Percentiles rank a stretch among this genome's conserved stretches.
Conservation (phyloP, 2,888 invertebrate genomes). For the Nasonia oneida region DNA sequence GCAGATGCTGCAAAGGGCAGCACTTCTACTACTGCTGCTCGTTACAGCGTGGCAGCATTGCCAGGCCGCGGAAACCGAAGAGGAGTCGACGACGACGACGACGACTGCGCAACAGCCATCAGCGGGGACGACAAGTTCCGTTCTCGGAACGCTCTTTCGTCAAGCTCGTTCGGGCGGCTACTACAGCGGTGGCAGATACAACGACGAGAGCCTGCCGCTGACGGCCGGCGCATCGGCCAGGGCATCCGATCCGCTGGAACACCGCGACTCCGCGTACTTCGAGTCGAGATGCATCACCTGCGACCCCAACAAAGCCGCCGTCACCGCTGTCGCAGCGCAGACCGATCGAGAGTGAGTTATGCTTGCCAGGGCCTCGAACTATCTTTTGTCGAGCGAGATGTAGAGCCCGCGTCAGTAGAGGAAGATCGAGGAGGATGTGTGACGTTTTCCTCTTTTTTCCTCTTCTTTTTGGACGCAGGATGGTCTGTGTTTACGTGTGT, state of each 20-base stretch:
- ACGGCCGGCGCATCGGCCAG: constrained; percentile 68
- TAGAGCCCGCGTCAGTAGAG: not conserved
- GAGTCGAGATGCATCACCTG: constrained; percentile 75
- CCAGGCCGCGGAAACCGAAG: not conserved
- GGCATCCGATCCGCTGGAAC: constrained; percentile 62
- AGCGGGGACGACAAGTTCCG: constrained; percentile 62
- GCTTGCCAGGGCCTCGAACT: not conserved
- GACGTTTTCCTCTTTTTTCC: not conserved
- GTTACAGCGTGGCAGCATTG: not conserved
- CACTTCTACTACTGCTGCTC: constrained; percentile 24
- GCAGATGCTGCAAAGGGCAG: constrained; percentile 34
- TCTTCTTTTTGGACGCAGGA: not conserved
- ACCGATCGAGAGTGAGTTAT: constrained; percentile 62
- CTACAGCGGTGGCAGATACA: constrained; percentile 69
- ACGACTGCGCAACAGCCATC: constrained; percentile 61
- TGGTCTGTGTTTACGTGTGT: too few relatives aligned
- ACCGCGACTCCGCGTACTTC: constrained; percentile 73
- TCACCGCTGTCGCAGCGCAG: constrained; percentile 64
- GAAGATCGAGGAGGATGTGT: constrained; percentile 5
- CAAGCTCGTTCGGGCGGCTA: constrained; percentile 73
- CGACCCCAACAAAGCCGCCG: constrained; percentile 69
- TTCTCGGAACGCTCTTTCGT: constrained; percentile 71
- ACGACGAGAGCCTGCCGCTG: constrained; percentile 65
- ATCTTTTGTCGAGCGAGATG: not conserved
- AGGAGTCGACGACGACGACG: constrained; percentile 19